phyloP scores from a whole-genome alignment of 1,140 invertebrate species.

The Chrysopa pallens region DNA sequence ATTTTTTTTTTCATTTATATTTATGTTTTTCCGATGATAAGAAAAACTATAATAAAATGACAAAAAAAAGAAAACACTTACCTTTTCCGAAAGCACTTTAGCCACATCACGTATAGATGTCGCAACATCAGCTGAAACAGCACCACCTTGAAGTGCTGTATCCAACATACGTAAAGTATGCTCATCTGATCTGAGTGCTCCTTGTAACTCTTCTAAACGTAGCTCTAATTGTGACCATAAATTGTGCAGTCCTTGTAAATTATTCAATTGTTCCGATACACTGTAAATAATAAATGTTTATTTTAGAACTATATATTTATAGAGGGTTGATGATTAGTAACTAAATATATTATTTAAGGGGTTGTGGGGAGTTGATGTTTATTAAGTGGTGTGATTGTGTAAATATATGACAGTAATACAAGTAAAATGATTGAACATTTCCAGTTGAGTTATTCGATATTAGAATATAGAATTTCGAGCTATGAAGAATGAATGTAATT shows the following conservation, averaged over 20 bases:
- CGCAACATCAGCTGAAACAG: slow-evolving; percentile 35
- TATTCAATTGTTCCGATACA: slow-evolving; percentile 14
- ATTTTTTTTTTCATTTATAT: too few relatives aligned
- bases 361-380: too few relatives aligned
- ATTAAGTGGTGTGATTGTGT: too few relatives aligned
- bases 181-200: slow-evolving; percentile 39
- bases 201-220: slow-evolving; percentile 39
- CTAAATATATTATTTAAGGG: too few relatives aligned
- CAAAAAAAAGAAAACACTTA: slow-evolving; percentile 22
- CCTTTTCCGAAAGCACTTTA: slow-evolving; percentile 45
- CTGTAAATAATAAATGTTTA: slow-evolving; percentile 12
- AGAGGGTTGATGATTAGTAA: too few relatives aligned
- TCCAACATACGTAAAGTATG: slow-evolving; percentile 41
- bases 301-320: too few relatives aligned
- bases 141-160: slow-evolving; percentile 35
- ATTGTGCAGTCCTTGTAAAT: slow-evolving; percentile 23
- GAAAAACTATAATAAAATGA: slow-evolving; percentile 17
- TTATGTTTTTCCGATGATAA: too few relatives aligned
- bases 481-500: too few relatives aligned
- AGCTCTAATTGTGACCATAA: slow-evolving; percentile 42
- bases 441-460: too few relatives aligned
- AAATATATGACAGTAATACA: too few relatives aligned
- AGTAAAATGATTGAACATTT: too few relatives aligned
- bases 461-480: too few relatives aligned
- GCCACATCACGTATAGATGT: slow-evolving; percentile 46